These are phyloP conservation scores for Micromussa lordhowensis DNA, from an alignment of 92 coral and sea anemone species.

Conservation along the genomic window DNA sequence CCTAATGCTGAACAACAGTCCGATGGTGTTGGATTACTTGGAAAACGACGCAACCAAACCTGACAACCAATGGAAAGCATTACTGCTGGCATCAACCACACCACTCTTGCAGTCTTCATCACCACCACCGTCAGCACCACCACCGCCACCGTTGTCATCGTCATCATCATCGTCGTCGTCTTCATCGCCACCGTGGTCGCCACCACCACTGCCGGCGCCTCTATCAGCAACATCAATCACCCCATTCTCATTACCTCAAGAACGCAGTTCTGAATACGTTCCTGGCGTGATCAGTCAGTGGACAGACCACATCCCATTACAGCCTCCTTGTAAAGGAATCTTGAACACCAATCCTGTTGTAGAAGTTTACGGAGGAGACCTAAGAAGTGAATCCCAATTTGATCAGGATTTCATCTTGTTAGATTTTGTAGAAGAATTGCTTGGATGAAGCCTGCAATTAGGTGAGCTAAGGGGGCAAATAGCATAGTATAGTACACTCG, in stretches of 20 bases:
- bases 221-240: not conserved
- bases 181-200: not conserved
- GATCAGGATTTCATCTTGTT: constrained; percentile 35
- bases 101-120: not conserved
- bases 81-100: not conserved
- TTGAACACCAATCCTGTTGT: not conserved
- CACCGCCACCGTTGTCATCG: not conserved
- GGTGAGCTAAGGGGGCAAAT: not conserved
- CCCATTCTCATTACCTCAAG: not conserved
- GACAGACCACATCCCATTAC: not conserved
- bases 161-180: not conserved
- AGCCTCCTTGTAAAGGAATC: not conserved
- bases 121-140: not conserved
- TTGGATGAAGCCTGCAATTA: constrained; percentile 3
- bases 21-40: constrained; percentile 27
- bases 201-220: not conserved
- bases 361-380: not conserved
- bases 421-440: constrained; percentile 39
- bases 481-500: too few relatives aligned
- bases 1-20: constrained; percentile 1
- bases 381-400: not conserved
- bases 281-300: not conserved
- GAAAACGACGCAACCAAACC: not conserved
- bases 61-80: not conserved
- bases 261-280: not conserved